A percentile compares a stretch with the other conserved stretches of the same genome.
These are phyloP conservation scores for Nothobranchius furzeri DNA, from an alignment of 2,113 vertebrate species.

Conservation along the genomic window DNA sequence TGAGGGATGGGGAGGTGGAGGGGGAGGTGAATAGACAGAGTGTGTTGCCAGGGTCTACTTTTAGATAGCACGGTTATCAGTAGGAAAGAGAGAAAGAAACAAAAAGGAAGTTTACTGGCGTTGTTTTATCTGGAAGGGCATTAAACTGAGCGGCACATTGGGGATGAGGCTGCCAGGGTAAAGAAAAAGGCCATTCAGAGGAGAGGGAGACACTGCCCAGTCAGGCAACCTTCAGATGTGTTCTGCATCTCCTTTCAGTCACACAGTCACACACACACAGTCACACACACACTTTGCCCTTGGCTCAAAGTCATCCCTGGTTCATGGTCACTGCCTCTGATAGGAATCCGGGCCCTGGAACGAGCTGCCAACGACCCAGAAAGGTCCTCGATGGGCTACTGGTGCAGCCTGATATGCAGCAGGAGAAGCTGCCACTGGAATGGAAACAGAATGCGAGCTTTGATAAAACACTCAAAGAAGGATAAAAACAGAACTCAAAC, in stretches of 20 bases:
- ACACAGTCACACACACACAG: not conserved
- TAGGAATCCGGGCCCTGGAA: constrained; percentile 51
- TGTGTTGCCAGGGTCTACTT: constrained; percentile 59
- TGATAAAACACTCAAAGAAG: constrained; percentile 61
- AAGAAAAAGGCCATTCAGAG: constrained; percentile 55
- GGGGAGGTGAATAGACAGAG: constrained; percentile 41
- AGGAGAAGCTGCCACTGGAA: constrained; percentile 37
- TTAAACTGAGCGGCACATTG: constrained; percentile 58
- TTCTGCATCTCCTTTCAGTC: constrained; percentile 27
- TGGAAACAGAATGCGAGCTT: constrained; percentile 56
- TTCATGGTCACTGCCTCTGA: constrained; percentile 59
- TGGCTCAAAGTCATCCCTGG: constrained; percentile 60
- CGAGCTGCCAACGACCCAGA: constrained; percentile 58
- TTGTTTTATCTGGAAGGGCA: constrained; percentile 69
- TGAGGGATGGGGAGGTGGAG: constrained; percentile 15
- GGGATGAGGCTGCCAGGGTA: constrained; percentile 39
- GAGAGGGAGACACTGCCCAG: constrained; percentile 51
- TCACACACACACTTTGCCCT: constrained; percentile 42
- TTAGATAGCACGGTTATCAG: constrained; percentile 75
- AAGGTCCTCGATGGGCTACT: constrained; percentile 31
- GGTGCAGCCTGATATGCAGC: constrained; percentile 50
- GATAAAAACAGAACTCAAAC: constrained; percentile 50
- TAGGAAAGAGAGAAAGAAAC: constrained; percentile 44
- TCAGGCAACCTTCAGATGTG: constrained; percentile 51
- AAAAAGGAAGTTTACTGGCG: constrained; percentile 66